Conservation (phyloP, 2,888 invertebrate genomes). For the Hermodice carunculata region DNA sequence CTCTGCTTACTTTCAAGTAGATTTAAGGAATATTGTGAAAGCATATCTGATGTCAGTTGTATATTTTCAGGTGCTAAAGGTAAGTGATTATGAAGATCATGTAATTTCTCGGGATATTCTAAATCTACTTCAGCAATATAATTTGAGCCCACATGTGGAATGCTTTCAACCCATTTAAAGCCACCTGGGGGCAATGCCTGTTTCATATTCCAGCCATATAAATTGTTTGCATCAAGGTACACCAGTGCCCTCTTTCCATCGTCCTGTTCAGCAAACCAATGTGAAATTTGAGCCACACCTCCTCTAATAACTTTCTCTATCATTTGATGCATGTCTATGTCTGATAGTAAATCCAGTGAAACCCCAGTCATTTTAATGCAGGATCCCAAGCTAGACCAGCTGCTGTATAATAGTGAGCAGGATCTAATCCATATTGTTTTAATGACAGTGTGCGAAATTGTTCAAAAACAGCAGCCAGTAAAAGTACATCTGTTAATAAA, state of each 20-base stretch:
- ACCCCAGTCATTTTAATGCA: slow-evolving; percentile 48
- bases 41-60: too few relatives aligned
- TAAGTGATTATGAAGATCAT: too few relatives aligned
- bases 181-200: slow-evolving; percentile 45
- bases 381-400: slow-evolving; percentile 54
- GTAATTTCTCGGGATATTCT: too few relatives aligned
- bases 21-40: too few relatives aligned
- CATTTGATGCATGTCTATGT: slow-evolving; percentile 46
- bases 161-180: slow-evolving; percentile 48
- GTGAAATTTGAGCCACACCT: slow-evolving; percentile 10
- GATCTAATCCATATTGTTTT: slow-evolving; percentile 46
- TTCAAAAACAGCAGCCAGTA: slow-evolving; percentile 58
- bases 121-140: too few relatives aligned
- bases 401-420: slow-evolving; percentile 44
- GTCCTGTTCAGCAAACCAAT: slow-evolving; percentile 48
- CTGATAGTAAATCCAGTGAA: slow-evolving; percentile 42
- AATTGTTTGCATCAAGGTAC: slow-evolving; percentile 47
- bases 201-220: slow-evolving; percentile 51
- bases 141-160: too few relatives aligned
- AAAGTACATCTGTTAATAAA: slow-evolving; percentile 47
- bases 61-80: too few relatives aligned
- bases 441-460: slow-evolving; percentile 47
- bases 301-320: slow-evolving; percentile 22
- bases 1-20: too few relatives aligned
- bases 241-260: slow-evolving; percentile 47